Evolutionary conservation across 2,888 invertebrate genomes (phyloP), one percentile per base, ranked within the genome.

Genomic region (Lasioglossum villosulum): DNA sequence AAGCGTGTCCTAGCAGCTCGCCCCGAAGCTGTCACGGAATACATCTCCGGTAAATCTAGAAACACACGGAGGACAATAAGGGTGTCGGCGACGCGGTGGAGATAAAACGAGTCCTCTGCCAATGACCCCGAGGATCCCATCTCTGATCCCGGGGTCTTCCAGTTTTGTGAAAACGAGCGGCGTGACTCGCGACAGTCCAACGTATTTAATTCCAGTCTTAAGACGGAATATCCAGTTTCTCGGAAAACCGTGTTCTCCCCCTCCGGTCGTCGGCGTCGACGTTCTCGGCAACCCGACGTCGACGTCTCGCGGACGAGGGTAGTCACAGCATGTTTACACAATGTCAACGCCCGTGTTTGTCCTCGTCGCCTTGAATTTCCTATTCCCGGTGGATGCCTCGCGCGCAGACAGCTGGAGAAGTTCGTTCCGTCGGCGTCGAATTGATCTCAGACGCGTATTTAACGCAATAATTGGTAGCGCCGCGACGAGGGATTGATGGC

Each of bases 321-420:
- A 91, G 93, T 90, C 90, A 89, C 89, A 89, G 88, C 88, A 87
- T 92, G 91, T 91, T 92, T 92, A 91, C 88, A 88, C 87, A 91
- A 88, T 90, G 92, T 92, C 92, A 89, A 83, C 89, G 74, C 88
- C 86, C 84, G 90, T 92, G 92, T 92, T 92, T 92, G 89, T 88
- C 75, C 83, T 84, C 89, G 85, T 84, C 90, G 91, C 91, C 89
- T 92, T 86, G 90, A 91, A 92, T 92, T 91, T 90, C 89, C 88
- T 83, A 87, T 78, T 83, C 75, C 68, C 72, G 72, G n/a, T 80
- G 56, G 42, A 75, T 76, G 19, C 19, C 52, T 71, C 34, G 52
- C 63, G 37, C 30, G n/a, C 27, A 23, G 30, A 6, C 34, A 27
- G 70, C 45, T n/a, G 23, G 4, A 34, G 34, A 48, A 34, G n/a